Percentiles rank a stretch among this genome's conserved stretches.
These are phyloP conservation scores for Neodiprion virginianus DNA, from an alignment of 1,140 invertebrate genomes.

Conservation along the genomic window DNA sequence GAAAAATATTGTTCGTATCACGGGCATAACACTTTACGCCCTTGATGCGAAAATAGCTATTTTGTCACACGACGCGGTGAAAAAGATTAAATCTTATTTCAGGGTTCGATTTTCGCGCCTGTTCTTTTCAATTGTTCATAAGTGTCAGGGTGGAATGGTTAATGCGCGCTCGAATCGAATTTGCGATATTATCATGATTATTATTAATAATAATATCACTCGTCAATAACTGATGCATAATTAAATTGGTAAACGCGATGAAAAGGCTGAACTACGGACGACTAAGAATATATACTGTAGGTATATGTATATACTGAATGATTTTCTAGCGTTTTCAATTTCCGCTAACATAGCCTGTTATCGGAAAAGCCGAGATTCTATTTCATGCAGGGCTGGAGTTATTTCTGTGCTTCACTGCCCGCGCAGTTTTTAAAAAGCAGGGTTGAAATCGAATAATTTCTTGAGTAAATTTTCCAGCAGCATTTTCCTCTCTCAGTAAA, in stretches of 20 bases:
- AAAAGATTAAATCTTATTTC: neutral
- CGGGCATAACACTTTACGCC: neutral
- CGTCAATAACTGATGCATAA: too few relatives aligned
- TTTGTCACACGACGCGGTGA: neutral
- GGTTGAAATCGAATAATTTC: neutral
- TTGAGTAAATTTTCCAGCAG: neutral
- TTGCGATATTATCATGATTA: too few relatives aligned
- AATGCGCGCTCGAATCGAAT: too few relatives aligned
- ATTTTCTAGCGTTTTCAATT: neutral
- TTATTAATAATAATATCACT: too few relatives aligned
- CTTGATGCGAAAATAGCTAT: constrained; percentile 1
- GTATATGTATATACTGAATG: neutral
- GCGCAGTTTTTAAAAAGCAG: neutral
- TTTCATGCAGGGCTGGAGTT: neutral
- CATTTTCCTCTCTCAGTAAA: too few relatives aligned
- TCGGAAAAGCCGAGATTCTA: neutral
- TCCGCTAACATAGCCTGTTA: neutral
- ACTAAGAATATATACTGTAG: neutral
- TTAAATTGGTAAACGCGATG: too few relatives aligned
- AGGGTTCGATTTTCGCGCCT: too few relatives aligned
- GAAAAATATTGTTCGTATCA: too few relatives aligned
- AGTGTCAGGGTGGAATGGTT: too few relatives aligned
- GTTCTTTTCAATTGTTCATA: too few relatives aligned
- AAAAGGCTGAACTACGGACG: too few relatives aligned
- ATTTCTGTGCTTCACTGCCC: neutral